Percentiles rank a stretch among this genome's conserved stretches.
phyloP scores from a whole-genome alignment of 2,888 invertebrate species.

The Eremobia ochroleuca region DNA sequence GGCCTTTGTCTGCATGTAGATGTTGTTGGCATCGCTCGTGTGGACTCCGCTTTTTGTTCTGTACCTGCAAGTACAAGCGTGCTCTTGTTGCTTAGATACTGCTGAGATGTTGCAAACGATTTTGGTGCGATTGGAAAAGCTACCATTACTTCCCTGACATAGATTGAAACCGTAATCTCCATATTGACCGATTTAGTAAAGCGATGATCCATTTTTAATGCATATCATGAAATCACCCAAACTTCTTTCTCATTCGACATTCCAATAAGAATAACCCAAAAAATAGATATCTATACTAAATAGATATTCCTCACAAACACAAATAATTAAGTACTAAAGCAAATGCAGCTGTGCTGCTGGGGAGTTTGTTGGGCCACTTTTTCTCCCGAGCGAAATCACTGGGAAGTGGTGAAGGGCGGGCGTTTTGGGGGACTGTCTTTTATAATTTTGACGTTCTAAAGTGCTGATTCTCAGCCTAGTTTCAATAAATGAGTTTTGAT shows the following conservation, averaged over 20 bases:
- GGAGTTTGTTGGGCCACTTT: too few species aligned
- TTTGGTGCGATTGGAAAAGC: neutral
- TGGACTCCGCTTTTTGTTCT: constrained; percentile 50
- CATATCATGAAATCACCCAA: neutral
- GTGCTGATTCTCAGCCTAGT: too few species aligned
- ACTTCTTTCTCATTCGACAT: neutral
- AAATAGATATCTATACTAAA: too few species aligned
- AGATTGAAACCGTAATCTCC: neutral
- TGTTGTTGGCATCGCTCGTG: constrained; percentile 62
- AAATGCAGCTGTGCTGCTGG: too few species aligned
- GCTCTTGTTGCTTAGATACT: constrained; percentile 16
- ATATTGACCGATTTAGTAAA: neutral
- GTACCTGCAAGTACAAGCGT: constrained; percentile 17
- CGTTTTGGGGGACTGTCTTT: too few species aligned
- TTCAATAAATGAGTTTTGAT: too few species aligned
- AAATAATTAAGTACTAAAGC: neutral
- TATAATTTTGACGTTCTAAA: too few species aligned
- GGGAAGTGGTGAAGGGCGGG: too few species aligned
- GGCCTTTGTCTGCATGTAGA: constrained; percentile 65
- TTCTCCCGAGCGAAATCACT: too few species aligned
- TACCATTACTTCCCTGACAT: neutral
- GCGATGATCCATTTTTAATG: neutral
- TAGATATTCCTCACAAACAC: neutral
- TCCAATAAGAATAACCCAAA: neutral
- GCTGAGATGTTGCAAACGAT: constrained; percentile 1